phyloP scores from a whole-genome alignment of 2,113 vertebrate species.

The Hippotragus niger region DNA sequence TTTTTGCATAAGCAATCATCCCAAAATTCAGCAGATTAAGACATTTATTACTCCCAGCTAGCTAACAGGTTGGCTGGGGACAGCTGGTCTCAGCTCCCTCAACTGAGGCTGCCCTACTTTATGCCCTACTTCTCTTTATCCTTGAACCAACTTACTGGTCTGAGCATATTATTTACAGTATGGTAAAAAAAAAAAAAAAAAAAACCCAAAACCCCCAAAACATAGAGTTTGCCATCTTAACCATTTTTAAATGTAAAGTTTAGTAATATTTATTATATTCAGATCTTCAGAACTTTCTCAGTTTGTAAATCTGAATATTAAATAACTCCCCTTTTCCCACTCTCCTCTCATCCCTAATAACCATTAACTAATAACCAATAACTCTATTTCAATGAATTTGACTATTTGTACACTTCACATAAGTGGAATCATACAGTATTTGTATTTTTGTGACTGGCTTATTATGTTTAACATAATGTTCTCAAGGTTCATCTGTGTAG shows the following conservation, averaged over 20 bases:
- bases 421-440: background rate
- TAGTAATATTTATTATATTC: background rate
- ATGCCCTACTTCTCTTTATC: background rate
- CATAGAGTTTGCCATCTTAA: background rate
- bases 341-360: background rate
- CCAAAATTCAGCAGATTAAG: background rate
- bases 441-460: background rate
- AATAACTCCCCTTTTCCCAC: background rate
- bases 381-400: background rate
- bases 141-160: background rate
- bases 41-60: background rate
- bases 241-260: background rate
- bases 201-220: background rate
- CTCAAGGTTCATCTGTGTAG: background rate
- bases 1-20: background rate
- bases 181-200: background rate
- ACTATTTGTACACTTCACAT: background rate
- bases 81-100: background rate
- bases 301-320: background rate
- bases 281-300: background rate
- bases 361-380: background rate
- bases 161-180: background rate
- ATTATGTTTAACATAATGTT: background rate
- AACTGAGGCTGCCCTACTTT: background rate
- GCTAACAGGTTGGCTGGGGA: background rate